These are phyloP conservation scores for Lasioglossum lativentre DNA, from an alignment of 2,888 invertebrate species.

Conservation along the genomic window DNA sequence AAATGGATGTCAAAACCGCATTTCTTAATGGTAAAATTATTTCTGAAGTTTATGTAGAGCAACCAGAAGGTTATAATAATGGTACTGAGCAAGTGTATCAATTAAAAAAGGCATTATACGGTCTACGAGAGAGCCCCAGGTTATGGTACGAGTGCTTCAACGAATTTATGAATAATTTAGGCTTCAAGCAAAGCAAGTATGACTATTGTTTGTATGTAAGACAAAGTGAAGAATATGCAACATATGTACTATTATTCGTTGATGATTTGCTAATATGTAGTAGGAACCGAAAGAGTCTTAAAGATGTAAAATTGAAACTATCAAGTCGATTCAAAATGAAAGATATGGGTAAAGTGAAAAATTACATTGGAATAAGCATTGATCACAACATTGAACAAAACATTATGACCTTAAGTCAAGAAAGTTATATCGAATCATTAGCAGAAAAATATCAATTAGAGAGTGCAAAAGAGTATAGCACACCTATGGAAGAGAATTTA, in stretches of 20 bases:
- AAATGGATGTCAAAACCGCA: conserved; percentile 60
- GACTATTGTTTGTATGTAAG: conserved; percentile 43
- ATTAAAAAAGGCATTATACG: conserved; percentile 37
- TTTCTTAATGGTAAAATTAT: conserved; percentile 32
- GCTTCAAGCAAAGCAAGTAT: conserved; percentile 16
- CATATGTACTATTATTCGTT: conserved; percentile 41
- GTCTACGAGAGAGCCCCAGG: conserved; percentile 38
- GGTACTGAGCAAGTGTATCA: conserved; percentile 18
- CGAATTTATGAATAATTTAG: conserved; percentile 21
- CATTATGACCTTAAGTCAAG: too few species aligned
- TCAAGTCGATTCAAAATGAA: too few species aligned
- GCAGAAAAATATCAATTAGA: too few species aligned
- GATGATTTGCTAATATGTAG: conserved; percentile 47
- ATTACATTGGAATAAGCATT: too few species aligned
- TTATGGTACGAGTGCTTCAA: conserved; percentile 46
- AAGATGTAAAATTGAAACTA: too few species aligned
- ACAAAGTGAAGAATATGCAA: conserved; percentile 32
- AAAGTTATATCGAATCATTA: too few species aligned
- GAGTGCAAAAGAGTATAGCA: too few species aligned
- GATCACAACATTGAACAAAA: too few species aligned
- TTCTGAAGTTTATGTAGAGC: conserved; percentile 37
- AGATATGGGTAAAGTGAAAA: too few species aligned
- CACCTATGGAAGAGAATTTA: too few species aligned
- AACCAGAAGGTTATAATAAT: conserved; percentile 34
- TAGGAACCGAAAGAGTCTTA: too few species aligned